These are phyloP conservation scores for Monochamus alternatus DNA, from an alignment of 2,888 invertebrate genomes.

Conservation along the genomic window DNA sequence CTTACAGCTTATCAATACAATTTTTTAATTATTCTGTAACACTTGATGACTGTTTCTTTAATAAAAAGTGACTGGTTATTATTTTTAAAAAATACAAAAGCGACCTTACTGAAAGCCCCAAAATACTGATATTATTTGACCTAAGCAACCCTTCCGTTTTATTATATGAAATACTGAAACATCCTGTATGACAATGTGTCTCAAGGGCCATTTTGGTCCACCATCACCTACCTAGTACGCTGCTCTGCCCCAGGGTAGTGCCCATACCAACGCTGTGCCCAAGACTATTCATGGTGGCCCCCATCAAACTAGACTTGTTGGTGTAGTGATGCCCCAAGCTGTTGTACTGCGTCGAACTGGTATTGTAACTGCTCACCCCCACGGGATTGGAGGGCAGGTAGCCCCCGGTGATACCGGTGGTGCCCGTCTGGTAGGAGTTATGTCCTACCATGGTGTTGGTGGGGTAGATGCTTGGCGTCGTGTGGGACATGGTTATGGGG, in stretches of 20 bases:
- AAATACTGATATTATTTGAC: no score
- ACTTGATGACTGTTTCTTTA: no score
- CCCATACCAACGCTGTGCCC: slow-evolving; percentile 57
- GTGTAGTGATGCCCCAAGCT: slow-evolving; percentile 64
- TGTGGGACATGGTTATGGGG: slow-evolving; percentile 71
- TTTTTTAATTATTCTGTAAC: no score
- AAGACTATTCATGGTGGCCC: slow-evolving; percentile 56
- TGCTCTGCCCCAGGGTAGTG: slow-evolving; percentile 60
- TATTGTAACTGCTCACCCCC: slow-evolving; percentile 55
- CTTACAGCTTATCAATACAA: no score
- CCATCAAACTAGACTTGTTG: slow-evolving; percentile 61
- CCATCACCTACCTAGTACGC: slow-evolving; percentile 55
- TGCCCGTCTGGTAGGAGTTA: slow-evolving; percentile 66
- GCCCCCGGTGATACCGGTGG: slow-evolving; percentile 59
- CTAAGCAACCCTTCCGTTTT: no score
- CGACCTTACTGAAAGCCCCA: no score
- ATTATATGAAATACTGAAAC: no score
- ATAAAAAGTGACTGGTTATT: no score
- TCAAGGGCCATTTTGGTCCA: no score
- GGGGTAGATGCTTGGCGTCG: slow-evolving; percentile 72
- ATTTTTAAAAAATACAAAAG: no score
- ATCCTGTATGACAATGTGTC: no score
- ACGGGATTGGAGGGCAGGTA: slow-evolving; percentile 59
- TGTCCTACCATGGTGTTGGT: slow-evolving; percentile 60
- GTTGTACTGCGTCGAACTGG: slow-evolving; percentile 65